phyloP scores from a whole-genome alignment of 2,888 invertebrate genomes.

The Cephus pygmeus region DNA sequence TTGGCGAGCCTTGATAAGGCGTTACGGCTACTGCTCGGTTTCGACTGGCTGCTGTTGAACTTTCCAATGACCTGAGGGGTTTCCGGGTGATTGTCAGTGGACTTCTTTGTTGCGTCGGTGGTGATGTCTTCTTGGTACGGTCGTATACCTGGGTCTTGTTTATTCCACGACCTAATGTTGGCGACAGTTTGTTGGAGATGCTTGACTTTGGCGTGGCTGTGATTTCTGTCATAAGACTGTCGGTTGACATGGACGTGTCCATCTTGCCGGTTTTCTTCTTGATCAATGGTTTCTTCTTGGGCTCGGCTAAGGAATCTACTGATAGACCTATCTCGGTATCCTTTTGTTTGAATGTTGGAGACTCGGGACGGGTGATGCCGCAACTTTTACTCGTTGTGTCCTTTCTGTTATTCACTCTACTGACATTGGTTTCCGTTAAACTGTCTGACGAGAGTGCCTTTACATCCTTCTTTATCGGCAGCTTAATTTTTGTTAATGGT shows the following conservation, averaged over 20 bases:
- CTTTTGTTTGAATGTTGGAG: constrained; percentile 58
- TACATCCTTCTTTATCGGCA: constrained; percentile 56
- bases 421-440: constrained; percentile 63
- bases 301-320: constrained; percentile 59
- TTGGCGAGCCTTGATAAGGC: constrained; percentile 64
- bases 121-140: constrained; percentile 54
- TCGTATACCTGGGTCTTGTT: constrained; percentile 47
- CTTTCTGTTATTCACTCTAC: constrained; percentile 42
- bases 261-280: constrained; percentile 49
- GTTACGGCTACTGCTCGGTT: constrained; percentile 58
- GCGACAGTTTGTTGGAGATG: constrained; percentile 56
- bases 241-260: constrained; percentile 64
- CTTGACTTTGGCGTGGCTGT: constrained; percentile 49
- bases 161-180: constrained; percentile 45
- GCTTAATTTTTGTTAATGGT: constrained; percentile 54
- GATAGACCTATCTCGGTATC: constrained; percentile 57
- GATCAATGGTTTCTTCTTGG: constrained; percentile 15
- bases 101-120: constrained; percentile 53
- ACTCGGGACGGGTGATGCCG: constrained; percentile 63
- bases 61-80: constrained; percentile 56
- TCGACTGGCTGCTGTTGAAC: constrained; percentile 59
- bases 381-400: constrained; percentile 58
- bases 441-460: constrained; percentile 69
- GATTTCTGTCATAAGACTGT: constrained; percentile 60
- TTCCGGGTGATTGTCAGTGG: constrained; percentile 44